Evolutionary conservation across 2,888 invertebrate species (phyloP), one percentile per base, ranked within the genome.

Genomic region (Tridacna gigas): DNA sequence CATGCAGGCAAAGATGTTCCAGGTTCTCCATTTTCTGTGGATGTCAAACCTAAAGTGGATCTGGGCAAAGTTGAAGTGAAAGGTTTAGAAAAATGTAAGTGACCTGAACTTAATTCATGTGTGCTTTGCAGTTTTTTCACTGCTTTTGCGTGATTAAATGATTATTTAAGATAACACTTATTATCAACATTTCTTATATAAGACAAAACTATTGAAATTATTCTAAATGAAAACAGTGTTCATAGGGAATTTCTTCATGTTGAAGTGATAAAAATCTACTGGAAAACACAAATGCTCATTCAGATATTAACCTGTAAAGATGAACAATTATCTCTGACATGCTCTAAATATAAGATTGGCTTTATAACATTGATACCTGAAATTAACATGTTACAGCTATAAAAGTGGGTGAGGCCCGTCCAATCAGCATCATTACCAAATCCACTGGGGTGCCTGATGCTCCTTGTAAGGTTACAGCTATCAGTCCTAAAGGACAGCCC

Each of bases 1-100:
- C 95, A 95, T 83, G 94, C 94, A 71, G 94, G 94, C 26, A 91
- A 93, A 76, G 94, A 95, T 83, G 93, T 95, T 25, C 95, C 95
- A n/a, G 91, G 90, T 76, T 94, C 94, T 84, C 95, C 95, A 9
- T 94, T 94, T 90, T 93, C 93, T 88, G 94, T 95, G 80, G 91
- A 92, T 48, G 94, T 95, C 3, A 92, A 94, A 86, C 92, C 95
- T 37, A 93, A 87, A 22, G 87, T 92, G 13, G 94, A 94, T 85
- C 90, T 94, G 51, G 91, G 91, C 66, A 92, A 91, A n/a, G 91
- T 95, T 76, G 93, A 89, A 74, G 94, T 98, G 66, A 97, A 97
- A 90, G 98, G 98, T 90, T 96, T 98, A 73, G 97, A 98, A 94
- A 96, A 97, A 94, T 97, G 98, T 98, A 96, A 97, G 97, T 97